Evolutionary conservation across 2,797 vertebrate species (phyloP), one percentile per base, ranked within the genome.

Genomic region (Falco naumanni): DNA sequence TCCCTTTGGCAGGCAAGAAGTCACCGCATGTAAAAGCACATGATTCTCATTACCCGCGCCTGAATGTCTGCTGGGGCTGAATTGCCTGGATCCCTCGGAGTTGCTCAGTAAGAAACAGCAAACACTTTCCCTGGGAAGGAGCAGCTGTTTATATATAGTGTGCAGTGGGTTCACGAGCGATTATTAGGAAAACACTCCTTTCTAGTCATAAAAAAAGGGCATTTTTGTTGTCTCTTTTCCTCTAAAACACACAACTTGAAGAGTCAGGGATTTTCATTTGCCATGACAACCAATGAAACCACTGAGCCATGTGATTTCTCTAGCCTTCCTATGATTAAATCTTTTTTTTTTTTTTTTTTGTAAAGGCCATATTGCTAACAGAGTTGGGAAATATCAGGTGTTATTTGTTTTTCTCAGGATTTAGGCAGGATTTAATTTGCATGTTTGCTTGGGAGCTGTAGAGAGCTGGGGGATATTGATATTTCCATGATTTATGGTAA

Each of bases 201-300:
- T 93, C 72, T 78, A 72, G 50, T 48, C 7, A 13, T 54, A 89
- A 86, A 93, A 93, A 92, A 87, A 57, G n/a, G 69, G 47, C 72
- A 81, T 89, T 93, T 92, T 47, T 92, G 68, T 87, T 95, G 61
- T 90, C 31, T 39, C 3, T 50, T 84, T 83, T 94, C 74, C 75
- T 92, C 65, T 87, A 87, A 83, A 96, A 89, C 61, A 77, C 77
- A 81, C 53, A 91, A 94, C 19, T 85, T 6, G 2, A 77, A 78
- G 87, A 86, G 61, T 91, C 28, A 17, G 82, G 87, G 87, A 84
- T 94, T 96, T 96, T 96, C 61, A 16, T 96, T 96, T 96, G 69
- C 96, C 95, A 96, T 97, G 96, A 94, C 96, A 97, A 97, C 96
- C 72, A 1, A 16, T 63, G 89, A 72, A 96, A 92, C 65, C 14